These are phyloP conservation scores for Osmerus mordax DNA, from an alignment of 2,113 vertebrate genomes.

Conservation along the genomic window DNA sequence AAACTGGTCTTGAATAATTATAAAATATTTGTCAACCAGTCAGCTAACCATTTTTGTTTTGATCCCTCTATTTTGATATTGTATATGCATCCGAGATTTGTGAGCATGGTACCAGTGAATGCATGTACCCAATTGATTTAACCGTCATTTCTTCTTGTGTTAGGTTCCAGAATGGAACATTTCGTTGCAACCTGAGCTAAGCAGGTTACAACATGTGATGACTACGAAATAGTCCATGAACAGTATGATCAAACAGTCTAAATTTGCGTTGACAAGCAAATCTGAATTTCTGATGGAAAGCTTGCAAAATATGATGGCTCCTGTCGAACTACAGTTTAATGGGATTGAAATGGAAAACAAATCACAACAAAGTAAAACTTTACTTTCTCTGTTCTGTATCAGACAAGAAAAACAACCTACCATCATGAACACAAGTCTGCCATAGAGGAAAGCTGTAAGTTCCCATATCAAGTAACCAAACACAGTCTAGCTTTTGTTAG, in stretches of 20 bases:
- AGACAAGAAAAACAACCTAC: slow-evolving; percentile 6
- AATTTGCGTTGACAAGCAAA: no score
- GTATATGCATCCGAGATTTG: slow-evolving; percentile 3
- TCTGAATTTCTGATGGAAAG: background rate
- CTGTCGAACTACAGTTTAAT: background rate
- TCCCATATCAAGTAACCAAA: background rate
- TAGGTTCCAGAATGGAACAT: no score
- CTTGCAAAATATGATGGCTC: slow-evolving; percentile 21
- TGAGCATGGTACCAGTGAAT: no score
- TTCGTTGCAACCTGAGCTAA: no score
- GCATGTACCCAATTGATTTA: no score
- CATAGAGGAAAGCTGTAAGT: background rate
- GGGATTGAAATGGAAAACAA: slow-evolving; percentile 9
- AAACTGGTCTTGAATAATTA: slow-evolving; percentile 30
- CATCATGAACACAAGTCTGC: slow-evolving; percentile 8
- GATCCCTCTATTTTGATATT: background rate
- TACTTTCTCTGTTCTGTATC: background rate
- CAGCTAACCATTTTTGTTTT: no score
- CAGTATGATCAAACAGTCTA: no score
- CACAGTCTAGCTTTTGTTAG: slow-evolving; percentile 2
- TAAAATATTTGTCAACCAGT: no score
- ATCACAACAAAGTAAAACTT: slow-evolving; percentile 12
- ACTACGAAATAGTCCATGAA: no score
- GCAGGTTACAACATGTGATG: no score
- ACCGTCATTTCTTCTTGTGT: no score